phyloP scores from a whole-genome alignment of 2,797 vertebrate genomes.

The Oreortyx pictus region DNA sequence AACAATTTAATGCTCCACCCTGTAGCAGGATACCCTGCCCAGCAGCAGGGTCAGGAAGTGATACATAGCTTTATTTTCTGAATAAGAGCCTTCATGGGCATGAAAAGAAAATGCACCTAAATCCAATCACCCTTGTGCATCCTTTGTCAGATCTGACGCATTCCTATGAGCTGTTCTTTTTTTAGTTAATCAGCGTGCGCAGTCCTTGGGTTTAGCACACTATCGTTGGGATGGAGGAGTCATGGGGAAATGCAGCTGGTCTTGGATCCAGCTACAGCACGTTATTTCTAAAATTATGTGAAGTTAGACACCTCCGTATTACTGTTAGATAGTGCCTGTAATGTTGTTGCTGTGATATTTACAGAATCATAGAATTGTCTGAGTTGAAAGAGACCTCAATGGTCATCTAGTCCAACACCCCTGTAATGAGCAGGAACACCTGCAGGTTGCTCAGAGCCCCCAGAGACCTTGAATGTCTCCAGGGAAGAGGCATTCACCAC shows the following conservation, averaged over 20 bases:
- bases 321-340: neutral
- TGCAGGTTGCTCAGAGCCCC: neutral
- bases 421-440: too few species aligned
- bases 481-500: neutral
- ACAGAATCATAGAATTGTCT: neutral
- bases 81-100: conserved; percentile 72
- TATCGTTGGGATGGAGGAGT: neutral
- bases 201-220: neutral
- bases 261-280: neutral
- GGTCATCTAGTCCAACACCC: neutral
- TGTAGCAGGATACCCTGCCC: conserved; percentile 85
- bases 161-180: neutral
- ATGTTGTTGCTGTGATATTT: neutral
- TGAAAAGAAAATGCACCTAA: conserved; percentile 61
- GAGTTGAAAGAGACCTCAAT: neutral
- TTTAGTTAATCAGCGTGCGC: neutral
- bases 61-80: conserved; percentile 79
- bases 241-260: neutral
- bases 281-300: neutral
- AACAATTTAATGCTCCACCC: conserved; percentile 81
- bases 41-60: conserved; percentile 77
- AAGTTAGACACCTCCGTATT: neutral
- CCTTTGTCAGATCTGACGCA: conserved; percentile 15
- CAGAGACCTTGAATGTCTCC: neutral
- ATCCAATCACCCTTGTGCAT: conserved; percentile 28